Base-by-base conservation (phyloP, 2,888 invertebrate species). In the Lissonota sp. region DNA sequence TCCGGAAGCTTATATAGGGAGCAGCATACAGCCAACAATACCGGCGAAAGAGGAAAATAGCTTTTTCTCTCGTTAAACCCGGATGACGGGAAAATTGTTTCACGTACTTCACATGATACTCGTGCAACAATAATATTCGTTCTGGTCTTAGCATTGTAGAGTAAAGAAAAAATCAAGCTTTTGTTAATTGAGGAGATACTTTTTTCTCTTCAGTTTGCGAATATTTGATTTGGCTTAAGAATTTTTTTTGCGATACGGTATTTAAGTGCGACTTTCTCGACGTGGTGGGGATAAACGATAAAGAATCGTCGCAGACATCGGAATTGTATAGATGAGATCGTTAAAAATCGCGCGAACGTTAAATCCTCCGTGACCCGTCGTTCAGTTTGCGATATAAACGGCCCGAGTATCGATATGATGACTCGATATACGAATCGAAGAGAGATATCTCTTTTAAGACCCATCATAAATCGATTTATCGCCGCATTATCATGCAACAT, bases 251-350 rank as follows among this genome's bases (percentile, higher is more conserved):
- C 10, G 12, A 12, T 26, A 26, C 26, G 26, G 40, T 40, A n/a
- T 60, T n/a, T n/a, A 70, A 70, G n/a, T 12, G 37, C 16, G 8
- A 12, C 16, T 46, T 49, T 49, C 10, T 51, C 40, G 12, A 12
- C 40, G 53, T 44, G 40, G 8, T 37, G 44, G 60, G 8, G 58
- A 39, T 37, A 55, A 14, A 69, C 39, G 51, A 58, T 71, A 71
- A 71, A 49, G 40, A 71, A 66, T n/a, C 51, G 42, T 66, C 14
- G 51, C 71, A 71, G 71, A 77, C 77, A 51, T 77, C 58, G 64
- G 57, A 58, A n/a, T 16, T 46, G 57, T 8, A 40, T 26, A 40
- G 37, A 42, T 53, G 60, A 69, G 37, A 71, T 63, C 26, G 64
- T 71, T 64, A 71, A 71, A 71, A 71, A 71, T 58, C 2, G 37